Conservation (phyloP, 1,140 invertebrate genomes). For the Ptiloglossa arizonensis region DNA sequence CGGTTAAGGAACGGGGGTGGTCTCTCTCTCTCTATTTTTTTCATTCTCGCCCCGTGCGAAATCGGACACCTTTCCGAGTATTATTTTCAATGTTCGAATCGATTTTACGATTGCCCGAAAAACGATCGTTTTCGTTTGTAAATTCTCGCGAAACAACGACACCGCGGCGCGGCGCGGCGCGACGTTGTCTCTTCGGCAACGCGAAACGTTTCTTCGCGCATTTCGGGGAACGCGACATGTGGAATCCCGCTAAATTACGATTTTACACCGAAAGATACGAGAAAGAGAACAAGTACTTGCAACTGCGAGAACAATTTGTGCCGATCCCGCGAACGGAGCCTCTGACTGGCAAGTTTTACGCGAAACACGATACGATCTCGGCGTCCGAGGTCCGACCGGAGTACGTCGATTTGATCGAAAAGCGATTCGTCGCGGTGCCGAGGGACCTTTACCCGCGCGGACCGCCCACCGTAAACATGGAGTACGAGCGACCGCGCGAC, state of each 20-base stretch:
- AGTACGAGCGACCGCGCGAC: slow-evolving; percentile 61
- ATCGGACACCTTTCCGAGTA: no score
- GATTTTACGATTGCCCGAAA: no score
- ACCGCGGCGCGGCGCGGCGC: no score
- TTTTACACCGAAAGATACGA: slow-evolving; percentile 71
- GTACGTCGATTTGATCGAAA: slow-evolving; percentile 70
- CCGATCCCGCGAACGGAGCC: slow-evolving; percentile 55
- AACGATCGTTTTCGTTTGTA: no score
- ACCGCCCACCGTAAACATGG: slow-evolving; percentile 73
- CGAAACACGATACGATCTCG: slow-evolving; percentile 68
- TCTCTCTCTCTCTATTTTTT: not conserved
- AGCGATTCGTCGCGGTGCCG: slow-evolving; percentile 49
- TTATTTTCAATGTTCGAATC: no score
- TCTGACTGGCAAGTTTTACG: slow-evolving; percentile 75
- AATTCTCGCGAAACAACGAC: no score
- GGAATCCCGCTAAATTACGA: slow-evolving; percentile 66
- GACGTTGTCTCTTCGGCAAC: no score
- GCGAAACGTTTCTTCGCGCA: not conserved
- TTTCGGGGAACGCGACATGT: slow-evolving; percentile 38
- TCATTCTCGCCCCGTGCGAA: no score
- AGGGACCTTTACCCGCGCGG: slow-evolving; percentile 69
- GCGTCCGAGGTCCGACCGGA: slow-evolving; percentile 56
- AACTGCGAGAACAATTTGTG: slow-evolving; percentile 65
- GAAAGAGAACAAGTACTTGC: slow-evolving; percentile 65
- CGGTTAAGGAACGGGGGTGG: no score